Conservation (phyloP, 2,113 vertebrate species). For the Panurus biarmicus region DNA sequence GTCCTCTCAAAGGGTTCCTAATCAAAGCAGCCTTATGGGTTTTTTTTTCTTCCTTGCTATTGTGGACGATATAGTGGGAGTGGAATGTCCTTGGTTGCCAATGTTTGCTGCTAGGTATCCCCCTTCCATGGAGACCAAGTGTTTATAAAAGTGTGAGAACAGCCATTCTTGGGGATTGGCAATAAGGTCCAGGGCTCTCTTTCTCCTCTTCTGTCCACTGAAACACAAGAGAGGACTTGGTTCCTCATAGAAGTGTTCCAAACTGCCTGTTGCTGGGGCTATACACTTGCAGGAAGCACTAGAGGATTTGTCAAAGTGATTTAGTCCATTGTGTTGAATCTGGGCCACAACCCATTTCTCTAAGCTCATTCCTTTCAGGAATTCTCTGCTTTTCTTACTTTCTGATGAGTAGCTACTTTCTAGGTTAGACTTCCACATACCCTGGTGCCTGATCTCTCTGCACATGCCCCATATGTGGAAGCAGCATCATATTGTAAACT, state of each 20-base stretch:
- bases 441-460: not conserved
- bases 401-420: not conserved
- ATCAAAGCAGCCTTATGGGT: not conserved
- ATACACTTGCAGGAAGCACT: conserved; percentile 16
- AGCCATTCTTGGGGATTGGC: conserved; percentile 24
- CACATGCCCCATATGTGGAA: not conserved
- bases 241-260: conserved; percentile 23
- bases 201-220: not conserved
- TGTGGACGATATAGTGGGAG: not conserved
- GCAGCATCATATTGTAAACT: not conserved
- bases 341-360: conserved; percentile 13
- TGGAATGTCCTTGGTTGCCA: conserved; percentile 47
- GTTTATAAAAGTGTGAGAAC: conserved; percentile 45
- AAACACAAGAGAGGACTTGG: conserved; percentile 15
- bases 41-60: not conserved
- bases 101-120: conserved; percentile 53
- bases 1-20: not conserved
- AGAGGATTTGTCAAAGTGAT: conserved; percentile 29
- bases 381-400: conserved; percentile 8
- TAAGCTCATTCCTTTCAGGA: conserved; percentile 20
- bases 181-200: not conserved
- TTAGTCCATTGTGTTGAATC: conserved; percentile 13
- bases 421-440: not conserved
- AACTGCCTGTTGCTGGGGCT: not conserved
- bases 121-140: conserved; percentile 58